Evolutionary conservation across 2,113 vertebrate genomes (phyloP), one percentile per base, ranked within the genome.

Genomic region (human): DNA sequence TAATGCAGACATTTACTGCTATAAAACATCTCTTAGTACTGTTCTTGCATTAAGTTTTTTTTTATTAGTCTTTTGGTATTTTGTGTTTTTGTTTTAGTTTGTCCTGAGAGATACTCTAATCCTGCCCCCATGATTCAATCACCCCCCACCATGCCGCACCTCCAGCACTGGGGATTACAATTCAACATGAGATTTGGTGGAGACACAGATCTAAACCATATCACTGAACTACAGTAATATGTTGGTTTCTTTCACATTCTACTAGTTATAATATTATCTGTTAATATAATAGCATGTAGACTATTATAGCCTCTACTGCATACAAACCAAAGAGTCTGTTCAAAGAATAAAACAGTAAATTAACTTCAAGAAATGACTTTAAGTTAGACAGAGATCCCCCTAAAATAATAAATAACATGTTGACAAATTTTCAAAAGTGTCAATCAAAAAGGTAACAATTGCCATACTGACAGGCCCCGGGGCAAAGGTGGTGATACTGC

Each of bases 361-460:
- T 25, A 55, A 89, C 64, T 91, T 93, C 80, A 92, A 92, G 38
- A 90, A 93, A 89, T 45, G 12, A n/a, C 48, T 93, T 78, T 84
- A 93, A 87, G 66, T 97, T 73, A 96, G 55, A 35, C 12, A 91
- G 68, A 17, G 9, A 22, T 80, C 30, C 18, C 48, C 14, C 2
- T 12, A 16, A 76, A 92, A 90, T 86, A 90, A 91, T 61, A 91
- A 92, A 83, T 87, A 90, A 88, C 73, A 97, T 90, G 93, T 82
- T 90, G 89, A 96, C 87, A 96, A 84, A 92, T 94, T 97, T 94
- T 96, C 82, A 72, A 82, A 96, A 78, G 35, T 79, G 93, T 97
- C 97, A 93, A 57, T 97, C 96, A 96, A 43, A 76, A 78, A 89
- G 43, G 92, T 96, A 95, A 97, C 90, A 93, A 84, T 85, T 76